phyloP scores from a whole-genome alignment of 2,888 invertebrate genomes.

The Erebia ligea region DNA sequence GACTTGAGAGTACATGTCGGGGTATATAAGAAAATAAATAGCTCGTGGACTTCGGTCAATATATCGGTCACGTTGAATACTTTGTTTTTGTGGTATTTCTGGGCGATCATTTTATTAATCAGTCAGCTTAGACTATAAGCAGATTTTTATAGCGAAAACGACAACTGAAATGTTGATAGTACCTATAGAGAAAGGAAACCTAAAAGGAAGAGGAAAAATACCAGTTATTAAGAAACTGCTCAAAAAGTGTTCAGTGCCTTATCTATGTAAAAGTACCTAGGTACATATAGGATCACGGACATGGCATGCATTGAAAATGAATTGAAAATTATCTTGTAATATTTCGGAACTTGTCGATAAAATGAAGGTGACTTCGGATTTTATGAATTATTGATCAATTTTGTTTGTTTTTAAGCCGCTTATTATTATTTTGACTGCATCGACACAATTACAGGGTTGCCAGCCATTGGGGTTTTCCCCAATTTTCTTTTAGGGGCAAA shows the following conservation, averaged over 20 bases:
- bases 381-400: not conserved
- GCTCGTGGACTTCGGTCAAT: slow-evolving; percentile 20
- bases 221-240: no score
- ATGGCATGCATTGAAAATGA: not conserved
- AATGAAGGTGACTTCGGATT: slow-evolving; percentile 31
- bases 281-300: not conserved
- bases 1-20: slow-evolving; percentile 30
- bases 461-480: no score
- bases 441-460: not conserved
- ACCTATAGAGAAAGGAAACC: no score
- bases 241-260: no score
- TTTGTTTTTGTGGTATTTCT: not conserved
- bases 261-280: no score
- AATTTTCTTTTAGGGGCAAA: not conserved
- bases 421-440: not conserved
- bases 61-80: not conserved
- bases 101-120: not conserved
- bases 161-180: no score
- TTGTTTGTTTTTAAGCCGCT: not conserved
- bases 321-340: slow-evolving; percentile 7
- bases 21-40: slow-evolving; percentile 25
- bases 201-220: no score
- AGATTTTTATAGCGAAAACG: not conserved
- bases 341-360: slow-evolving; percentile 25
- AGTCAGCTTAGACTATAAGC: not conserved